A percentile compares a stretch with the other conserved stretches of the same genome.
These are phyloP conservation scores for Aldrovandia affinis DNA, from an alignment of 2,797 vertebrate species.

Conservation along the genomic window DNA sequence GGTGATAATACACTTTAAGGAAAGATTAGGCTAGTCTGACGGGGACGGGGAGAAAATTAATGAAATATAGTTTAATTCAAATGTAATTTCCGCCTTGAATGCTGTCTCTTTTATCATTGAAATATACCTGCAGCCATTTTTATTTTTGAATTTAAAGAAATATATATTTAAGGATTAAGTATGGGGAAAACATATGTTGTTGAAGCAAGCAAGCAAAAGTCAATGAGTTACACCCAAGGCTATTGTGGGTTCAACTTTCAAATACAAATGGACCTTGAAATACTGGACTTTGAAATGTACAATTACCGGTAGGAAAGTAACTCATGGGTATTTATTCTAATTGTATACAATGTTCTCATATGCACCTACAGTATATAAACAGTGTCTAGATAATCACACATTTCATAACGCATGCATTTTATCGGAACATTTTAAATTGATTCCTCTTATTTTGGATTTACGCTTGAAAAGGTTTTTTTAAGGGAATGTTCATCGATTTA, in stretches of 20 bases:
- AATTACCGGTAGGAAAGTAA: no score
- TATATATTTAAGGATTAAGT: neutral
- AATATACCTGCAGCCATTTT: neutral
- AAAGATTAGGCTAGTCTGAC: neutral
- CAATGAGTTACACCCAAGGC: no score
- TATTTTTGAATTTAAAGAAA: neutral
- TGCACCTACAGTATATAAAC: neutral
- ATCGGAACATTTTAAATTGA: no score
- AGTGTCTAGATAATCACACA: neutral
- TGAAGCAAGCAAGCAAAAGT: neutral
- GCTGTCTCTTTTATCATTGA: neutral
- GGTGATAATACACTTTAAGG: neutral
- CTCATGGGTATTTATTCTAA: neutral
- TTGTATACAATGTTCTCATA: neutral
- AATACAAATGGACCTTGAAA: neutral
- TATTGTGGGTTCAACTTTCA: neutral
- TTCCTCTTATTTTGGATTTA: no score
- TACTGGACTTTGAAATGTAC: neutral
- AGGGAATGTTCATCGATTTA: neutral
- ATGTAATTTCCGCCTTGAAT: neutral
- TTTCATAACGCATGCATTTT: no score
- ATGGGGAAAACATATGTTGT: neutral
- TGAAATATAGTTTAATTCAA: neutral
- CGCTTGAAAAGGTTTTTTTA: neutral
- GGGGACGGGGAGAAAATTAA: neutral